Percentiles rank a stretch among this genome's conserved stretches.
Evolutionary conservation across 2,797 vertebrate genomes (phyloP).

Genomic region (Phylloscopus collybita): DNA sequence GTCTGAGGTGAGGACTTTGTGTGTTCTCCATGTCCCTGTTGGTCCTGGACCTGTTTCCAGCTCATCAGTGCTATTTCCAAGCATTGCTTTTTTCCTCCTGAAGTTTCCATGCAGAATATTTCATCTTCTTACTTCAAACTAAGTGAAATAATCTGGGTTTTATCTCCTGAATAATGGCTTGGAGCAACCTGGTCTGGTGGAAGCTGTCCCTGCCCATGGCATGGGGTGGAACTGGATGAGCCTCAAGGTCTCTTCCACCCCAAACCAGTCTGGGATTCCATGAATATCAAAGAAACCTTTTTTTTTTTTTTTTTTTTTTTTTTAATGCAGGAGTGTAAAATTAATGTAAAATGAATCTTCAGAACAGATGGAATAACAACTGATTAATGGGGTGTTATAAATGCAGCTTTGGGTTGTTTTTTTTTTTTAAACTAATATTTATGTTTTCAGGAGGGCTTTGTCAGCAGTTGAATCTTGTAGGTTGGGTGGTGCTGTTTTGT

Average conservation of each 20-base stretch:
- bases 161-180: neutral
- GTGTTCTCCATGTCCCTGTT: neutral
- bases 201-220: neutral
- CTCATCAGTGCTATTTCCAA: neutral
- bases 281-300: neutral
- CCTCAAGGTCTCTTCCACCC: neutral
- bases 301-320: neutral
- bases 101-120: neutral
- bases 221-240: neutral
- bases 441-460: neutral
- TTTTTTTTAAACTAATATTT: neutral
- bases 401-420: neutral
- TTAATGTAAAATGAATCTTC: conserved; percentile 62
- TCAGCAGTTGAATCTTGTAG: neutral
- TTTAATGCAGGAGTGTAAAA: neutral
- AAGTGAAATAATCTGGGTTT: neutral
- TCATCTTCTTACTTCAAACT: neutral
- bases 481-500: neutral
- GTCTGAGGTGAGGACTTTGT: neutral
- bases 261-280: neutral
- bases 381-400: neutral
- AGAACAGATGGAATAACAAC: neutral
- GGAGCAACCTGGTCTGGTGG: neutral
- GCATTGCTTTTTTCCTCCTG: neutral
- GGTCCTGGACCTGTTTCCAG: neutral